Evolutionary conservation across 1,140 invertebrate species (phyloP), one percentile per base, ranked within the genome.

Genomic region (Diprion similis): DNA sequence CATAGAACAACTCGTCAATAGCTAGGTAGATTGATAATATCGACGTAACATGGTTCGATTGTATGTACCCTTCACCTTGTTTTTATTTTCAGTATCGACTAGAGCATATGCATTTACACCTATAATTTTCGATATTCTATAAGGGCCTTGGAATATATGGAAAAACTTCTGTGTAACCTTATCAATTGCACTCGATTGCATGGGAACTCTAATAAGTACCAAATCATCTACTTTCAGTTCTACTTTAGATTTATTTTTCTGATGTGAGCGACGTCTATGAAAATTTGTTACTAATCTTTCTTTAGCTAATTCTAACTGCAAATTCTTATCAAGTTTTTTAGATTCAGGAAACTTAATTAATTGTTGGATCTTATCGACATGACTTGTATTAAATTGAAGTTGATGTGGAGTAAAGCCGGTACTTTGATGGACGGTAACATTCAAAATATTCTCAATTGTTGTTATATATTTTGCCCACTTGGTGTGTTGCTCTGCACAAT

Each of bases 381-480:
- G 18, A 8, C 11, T 13, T 46, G 4, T 70, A 11, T 76, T 73
- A 68, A 70, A 80, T 65, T 80, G 79, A 6, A 78, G 59, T 73
- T 77, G 74, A 46, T 70, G 48, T 3, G 79, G 79, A 1, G 71
- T 69, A 17, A 47, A 76, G 2, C 74, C 75, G 0, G 74, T 80
- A 17, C 75, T 78, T 24, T 10, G 48, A 64, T 78, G 75, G 0
- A 51, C 71, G 0, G 78, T 78, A 10, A 46, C 47, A 71, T 78
- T 76, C 6, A 78, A 24, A 15, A 69, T 18, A 0, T 48, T 11
- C 13, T 76, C 72, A 13, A 74, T 74, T 13, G 69, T 46, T 4
- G 13, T 2, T 11, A 78, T 48, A 71, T 72, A 72, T 51, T 67
- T 72, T 17, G 70, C 67, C 77, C 77, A 78, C n/a, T 47, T n/a